These are phyloP conservation scores for Hylia prasina DNA, from an alignment of 2,113 vertebrate genomes.

Conservation along the genomic window DNA sequence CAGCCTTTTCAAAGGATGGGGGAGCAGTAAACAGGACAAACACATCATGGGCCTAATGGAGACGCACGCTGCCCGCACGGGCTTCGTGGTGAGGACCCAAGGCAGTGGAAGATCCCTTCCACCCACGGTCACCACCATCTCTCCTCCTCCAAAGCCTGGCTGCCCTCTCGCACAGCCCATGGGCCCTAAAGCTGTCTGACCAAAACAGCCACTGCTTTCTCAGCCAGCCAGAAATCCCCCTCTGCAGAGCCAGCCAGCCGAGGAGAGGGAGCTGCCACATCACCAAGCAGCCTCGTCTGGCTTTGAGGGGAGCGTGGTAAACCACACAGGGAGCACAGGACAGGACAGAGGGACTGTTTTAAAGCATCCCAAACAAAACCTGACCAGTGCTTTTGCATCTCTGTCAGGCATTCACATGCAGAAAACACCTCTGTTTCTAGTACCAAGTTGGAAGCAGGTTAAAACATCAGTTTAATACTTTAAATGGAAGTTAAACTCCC, in stretches of 20 bases:
- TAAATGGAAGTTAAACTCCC: background rate
- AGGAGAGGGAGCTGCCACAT: background rate
- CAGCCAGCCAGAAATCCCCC: background rate
- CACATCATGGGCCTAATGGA: fast-evolving
- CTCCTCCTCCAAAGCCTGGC: background rate
- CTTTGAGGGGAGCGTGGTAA: fast-evolving
- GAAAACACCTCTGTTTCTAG: background rate
- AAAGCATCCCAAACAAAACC: background rate
- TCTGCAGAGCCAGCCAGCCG: background rate
- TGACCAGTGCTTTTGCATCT: background rate
- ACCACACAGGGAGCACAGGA: background rate
- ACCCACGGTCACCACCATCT: fast-evolving
- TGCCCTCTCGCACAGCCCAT: background rate
- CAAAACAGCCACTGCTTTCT: background rate
- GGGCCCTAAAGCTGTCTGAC: background rate
- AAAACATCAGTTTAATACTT: background rate
- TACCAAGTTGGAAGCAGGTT: background rate
- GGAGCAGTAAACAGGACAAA: background rate
- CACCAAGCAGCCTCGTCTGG: background rate
- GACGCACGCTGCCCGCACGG: background rate
- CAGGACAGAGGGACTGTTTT: background rate
- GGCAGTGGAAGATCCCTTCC: background rate
- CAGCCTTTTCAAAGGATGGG: background rate
- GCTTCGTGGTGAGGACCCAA: background rate
- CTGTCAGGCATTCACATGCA: background rate